Evolutionary conservation across 2,113 vertebrate genomes (phyloP), one percentile per base, ranked within the genome.

Genomic region (Tragelaphus scriptus): DNA sequence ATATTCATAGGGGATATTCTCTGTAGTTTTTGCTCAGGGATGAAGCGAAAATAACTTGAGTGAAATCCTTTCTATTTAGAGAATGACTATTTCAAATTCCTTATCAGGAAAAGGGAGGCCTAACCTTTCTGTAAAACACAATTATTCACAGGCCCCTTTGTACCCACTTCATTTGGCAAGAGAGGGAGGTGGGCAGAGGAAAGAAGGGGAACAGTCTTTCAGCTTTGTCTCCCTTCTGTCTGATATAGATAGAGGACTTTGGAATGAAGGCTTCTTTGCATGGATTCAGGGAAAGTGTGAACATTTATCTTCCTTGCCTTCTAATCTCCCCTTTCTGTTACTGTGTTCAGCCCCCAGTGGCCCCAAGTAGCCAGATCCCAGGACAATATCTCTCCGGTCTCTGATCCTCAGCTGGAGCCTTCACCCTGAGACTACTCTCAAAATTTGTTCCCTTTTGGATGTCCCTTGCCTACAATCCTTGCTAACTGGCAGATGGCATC

Each of bases 11-110:
- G 17, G 7, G 26, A 59, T 40, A 90, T 90, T 90, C 16, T 81
- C 85, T 79, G 36, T 28, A 92, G 17, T 47, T 96, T 98, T 96
- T 49, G 11, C 32, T 40, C 71, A 89, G 25, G 55, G 85, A 5
- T 89, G 49, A 91, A 79, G n/a, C 19, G 5, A 89, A 93, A 88
- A 95, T 51, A 47, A 8, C 36, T 85, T 92, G 49, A 2, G 7
- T 90, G 36, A 94, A 91, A 95, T 97, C n/a, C 44, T 44, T 68
- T 90, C 36, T 94, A 30, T 75, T 96, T 88, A 96, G 90, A 97
- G 85, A 91, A 95, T 90, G 47, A 36, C 23, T 93, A 59, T 85
- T 51, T 81, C 23, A 88, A 95, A 96, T 56, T 81, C 11, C 80
- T 95, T 95, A 59, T 89, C 79, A 85, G 9, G 65, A 91, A 96